Evolutionary conservation across 1,140 invertebrate genomes (phyloP).

Genomic region (Drosophila oshimai): DNA sequence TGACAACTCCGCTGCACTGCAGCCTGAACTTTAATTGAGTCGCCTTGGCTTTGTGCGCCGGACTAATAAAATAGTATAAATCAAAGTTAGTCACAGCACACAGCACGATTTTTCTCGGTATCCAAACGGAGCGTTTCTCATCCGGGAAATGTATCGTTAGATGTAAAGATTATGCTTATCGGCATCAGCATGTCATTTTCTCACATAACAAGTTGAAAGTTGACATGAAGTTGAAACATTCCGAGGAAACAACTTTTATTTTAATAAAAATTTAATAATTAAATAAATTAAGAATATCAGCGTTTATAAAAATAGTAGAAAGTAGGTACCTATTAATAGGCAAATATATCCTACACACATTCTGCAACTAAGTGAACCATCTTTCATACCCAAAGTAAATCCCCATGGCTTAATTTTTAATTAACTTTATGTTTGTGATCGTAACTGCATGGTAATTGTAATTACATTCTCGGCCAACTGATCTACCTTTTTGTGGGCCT

Average conservation of each 20-base stretch:
- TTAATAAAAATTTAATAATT: too few relatives aligned
- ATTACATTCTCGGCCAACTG: conserved; percentile 1
- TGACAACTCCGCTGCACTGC: conserved; percentile 12
- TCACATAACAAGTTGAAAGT: background rate
- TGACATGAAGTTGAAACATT: background rate
- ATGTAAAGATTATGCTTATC: background rate
- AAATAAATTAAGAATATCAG: too few relatives aligned
- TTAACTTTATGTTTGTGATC: background rate
- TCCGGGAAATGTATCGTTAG: background rate
- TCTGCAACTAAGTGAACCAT: too few relatives aligned
- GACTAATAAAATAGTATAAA: background rate
- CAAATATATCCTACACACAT: too few relatives aligned
- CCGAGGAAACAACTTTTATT: background rate
- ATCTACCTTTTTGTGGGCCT: background rate
- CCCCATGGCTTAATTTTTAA: background rate
- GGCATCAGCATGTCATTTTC: too few relatives aligned
- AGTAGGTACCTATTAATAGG: too few relatives aligned
- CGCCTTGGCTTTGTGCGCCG: background rate
- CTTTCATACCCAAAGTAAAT: too few relatives aligned
- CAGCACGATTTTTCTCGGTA: background rate
- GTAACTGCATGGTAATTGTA: background rate
- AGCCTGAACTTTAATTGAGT: conserved; percentile 33
- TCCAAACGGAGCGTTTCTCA: background rate
- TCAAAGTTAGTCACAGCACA: conserved; percentile 12
- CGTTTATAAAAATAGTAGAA: too few relatives aligned